Evolutionary conservation across 2,888 invertebrate species (phyloP).

Genomic region (Sarcophaga subvicina): DNA sequence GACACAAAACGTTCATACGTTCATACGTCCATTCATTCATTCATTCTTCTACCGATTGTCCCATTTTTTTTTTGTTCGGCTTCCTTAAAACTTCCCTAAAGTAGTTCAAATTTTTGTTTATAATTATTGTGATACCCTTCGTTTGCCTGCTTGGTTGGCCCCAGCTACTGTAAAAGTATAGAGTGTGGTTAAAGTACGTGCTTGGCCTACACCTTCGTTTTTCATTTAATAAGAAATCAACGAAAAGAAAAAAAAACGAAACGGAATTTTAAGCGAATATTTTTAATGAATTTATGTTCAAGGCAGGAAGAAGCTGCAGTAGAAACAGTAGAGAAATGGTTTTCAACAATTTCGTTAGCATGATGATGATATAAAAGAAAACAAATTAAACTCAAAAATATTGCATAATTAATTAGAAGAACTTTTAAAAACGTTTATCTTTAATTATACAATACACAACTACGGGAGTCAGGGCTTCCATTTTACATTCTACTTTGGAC

Average conservation of each 20-base stretch:
- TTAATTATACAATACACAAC: no score
- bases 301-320: not conserved
- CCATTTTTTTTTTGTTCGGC: not conserved
- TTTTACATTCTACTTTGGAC: no score
- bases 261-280: not conserved
- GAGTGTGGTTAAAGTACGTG: conserved; percentile 39
- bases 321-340: not conserved
- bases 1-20: not conserved
- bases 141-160: conserved; percentile 15
- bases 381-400: not conserved
- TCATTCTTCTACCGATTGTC: not conserved
- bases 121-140: conserved; percentile 16
- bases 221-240: not conserved
- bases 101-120: conserved; percentile 55
- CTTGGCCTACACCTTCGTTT: conserved; percentile 43
- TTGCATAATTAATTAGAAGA: not conserved
- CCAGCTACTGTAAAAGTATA: conserved; percentile 59
- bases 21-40: not conserved
- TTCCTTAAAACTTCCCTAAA: conserved; percentile 36
- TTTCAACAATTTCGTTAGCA: not conserved
- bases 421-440: no score
- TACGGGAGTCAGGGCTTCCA: no score
- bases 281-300: conserved; percentile 53
- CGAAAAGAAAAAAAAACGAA: no score
- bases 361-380: no score